Evolutionary conservation across 1,140 invertebrate species (phyloP).

Genomic region (Chironomus striatipennis): DNA sequence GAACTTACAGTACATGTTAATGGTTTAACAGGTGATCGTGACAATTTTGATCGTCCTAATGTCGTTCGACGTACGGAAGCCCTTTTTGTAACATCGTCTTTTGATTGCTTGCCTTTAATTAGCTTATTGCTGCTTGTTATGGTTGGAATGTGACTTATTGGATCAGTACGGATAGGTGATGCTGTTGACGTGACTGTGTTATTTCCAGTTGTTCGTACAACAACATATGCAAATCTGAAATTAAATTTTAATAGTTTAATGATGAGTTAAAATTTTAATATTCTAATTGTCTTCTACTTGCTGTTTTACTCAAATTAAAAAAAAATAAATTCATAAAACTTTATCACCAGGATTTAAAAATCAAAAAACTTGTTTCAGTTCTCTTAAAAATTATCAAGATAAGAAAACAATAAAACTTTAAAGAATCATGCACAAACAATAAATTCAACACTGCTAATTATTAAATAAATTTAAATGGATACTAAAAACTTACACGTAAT

Average conservation of each 20-base stretch:
- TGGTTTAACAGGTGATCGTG: not conserved
- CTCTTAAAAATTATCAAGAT: not conserved
- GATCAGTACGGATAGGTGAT: not conserved
- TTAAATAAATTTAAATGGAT: too few relatives aligned
- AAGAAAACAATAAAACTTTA: not conserved
- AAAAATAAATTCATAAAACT: not conserved
- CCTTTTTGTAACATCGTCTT: conserved; percentile 16
- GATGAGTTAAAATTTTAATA: not conserved
- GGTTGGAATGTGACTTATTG: not conserved
- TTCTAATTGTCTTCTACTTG: not conserved
- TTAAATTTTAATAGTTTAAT: too few relatives aligned
- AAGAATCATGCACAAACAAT: not conserved
- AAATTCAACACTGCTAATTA: too few relatives aligned
- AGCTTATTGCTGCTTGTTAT: conserved; percentile 1
- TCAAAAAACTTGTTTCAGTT: not conserved
- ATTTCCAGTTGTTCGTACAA: not conserved
- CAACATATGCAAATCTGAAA: conserved; percentile 20
- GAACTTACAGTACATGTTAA: not conserved
- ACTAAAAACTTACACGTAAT: too few relatives aligned
- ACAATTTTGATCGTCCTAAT: not conserved
- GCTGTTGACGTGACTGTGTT: not conserved
- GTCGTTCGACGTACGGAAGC: not conserved
- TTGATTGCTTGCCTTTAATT: conserved; percentile 18
- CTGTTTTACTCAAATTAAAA: not conserved
- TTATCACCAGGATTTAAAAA: not conserved